Base-by-base conservation (phyloP, 1,140 invertebrate species). In the Hyphantria cunea region DNA sequence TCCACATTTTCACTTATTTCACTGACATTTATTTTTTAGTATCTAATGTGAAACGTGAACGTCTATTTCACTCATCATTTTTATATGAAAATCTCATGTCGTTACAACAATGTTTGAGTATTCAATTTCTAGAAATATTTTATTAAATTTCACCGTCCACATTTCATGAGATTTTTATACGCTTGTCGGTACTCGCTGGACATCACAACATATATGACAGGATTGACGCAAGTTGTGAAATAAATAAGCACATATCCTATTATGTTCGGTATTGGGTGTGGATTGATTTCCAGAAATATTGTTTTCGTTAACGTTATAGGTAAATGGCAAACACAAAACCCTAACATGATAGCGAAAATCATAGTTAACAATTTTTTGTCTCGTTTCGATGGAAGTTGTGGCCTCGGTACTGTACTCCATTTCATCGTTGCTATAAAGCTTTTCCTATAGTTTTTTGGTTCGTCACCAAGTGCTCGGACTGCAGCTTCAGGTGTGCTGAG, bases 181-280 rank as follows among this genome's bases (percentile, higher is more conserved):
- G 96, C 96, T 70, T 95, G 94, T 45, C 96, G 88, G 74, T 97
- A 97, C 66, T 97, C 96, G 0, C 93, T 95, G 66, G 96, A 97
- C 95, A 97, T 96, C 0, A 96, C 94, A 5, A 97, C 96, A 76
- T 97, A 97, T 55, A 97, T 96, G 12, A 97, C 92, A 0, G 96
- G 96, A 87, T 97, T 97, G 48, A 97, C 95, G 76, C 96, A 97
- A 3, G 95, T 95, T 0, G 95, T 96, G 58, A 96, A 82, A 81
- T 96, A 97, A 55, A 97, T 95, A 0, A 96, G 89, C 15, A 97
- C 91, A 66, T 97, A 96, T 0, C 95, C 94, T 12, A 93, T 92
- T 9, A 97, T 95, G 65, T 96, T 95, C 3, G 95, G 82, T 0
- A 92, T 90, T 9, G 93, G 92, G 72, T 93, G 90, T 15, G 95